phyloP scores from a whole-genome alignment of 2,888 invertebrate genomes.

The Trisateles emortualis region DNA sequence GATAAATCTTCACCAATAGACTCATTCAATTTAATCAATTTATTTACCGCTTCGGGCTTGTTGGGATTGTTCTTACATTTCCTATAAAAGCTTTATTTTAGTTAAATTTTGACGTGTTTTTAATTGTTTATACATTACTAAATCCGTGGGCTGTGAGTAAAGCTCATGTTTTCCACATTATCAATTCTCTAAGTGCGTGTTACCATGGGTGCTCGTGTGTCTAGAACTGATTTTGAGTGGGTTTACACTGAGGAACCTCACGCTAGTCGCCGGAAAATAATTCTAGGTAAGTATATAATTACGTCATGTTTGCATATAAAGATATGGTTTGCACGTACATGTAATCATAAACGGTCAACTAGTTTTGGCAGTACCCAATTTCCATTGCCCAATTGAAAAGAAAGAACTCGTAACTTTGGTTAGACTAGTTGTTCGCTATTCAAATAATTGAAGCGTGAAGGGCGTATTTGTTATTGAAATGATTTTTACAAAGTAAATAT shows the following conservation, averaged over 20 bases:
- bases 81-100: constrained; percentile 6
- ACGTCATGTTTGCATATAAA: constrained; percentile 56
- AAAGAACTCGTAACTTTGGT: constrained; percentile 7
- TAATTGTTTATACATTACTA: background rate
- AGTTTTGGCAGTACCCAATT: background rate
- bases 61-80: constrained; percentile 3
- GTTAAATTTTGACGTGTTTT: constrained; percentile 7
- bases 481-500: too few relatives aligned
- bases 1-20: background rate
- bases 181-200: constrained; percentile 26
- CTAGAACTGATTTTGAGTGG: constrained; percentile 99
- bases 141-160: constrained; percentile 10
- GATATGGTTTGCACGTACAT: constrained; percentile 8
- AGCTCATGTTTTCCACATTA: constrained; percentile 22
- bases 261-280: constrained; percentile 96
- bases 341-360: constrained; percentile 9
- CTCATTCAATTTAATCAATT: constrained; percentile 6
- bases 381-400: background rate
- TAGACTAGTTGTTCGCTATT: too few relatives aligned
- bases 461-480: too few relatives aligned
- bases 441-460: too few relatives aligned
- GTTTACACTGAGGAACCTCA: constrained; percentile 99
- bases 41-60: constrained; percentile 14
- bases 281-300: constrained; percentile 93
- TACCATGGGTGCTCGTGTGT: constrained; percentile 97